Conservation (phyloP, 37 sponge, comb jelly and placozoan species). For the Beroe forskalii region DNA sequence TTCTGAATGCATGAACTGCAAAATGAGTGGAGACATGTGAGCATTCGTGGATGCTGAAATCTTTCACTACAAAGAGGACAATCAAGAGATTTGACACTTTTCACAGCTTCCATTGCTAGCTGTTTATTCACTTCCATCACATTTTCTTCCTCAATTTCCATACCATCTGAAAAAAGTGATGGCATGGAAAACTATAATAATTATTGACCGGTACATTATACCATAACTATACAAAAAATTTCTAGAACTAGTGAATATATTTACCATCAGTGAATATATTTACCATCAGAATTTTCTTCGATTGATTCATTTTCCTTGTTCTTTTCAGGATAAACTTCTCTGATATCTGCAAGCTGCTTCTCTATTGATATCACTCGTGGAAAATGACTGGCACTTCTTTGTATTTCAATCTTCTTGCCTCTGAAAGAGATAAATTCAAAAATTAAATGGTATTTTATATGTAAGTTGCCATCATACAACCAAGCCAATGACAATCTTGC, state of each 20-base stretch:
- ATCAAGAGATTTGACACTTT: constrained; percentile 4
- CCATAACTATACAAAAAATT: too few species aligned
- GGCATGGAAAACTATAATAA: too few species aligned
- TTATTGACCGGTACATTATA: too few species aligned
- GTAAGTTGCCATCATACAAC: too few species aligned
- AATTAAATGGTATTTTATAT: too few species aligned
- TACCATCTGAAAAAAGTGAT: constrained; percentile 7
- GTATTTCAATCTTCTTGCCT: neutral
- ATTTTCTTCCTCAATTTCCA: constrained; percentile 38
- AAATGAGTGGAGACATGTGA: constrained; percentile 2
- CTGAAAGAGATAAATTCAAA: too few species aligned
- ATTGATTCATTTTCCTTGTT: neutral
- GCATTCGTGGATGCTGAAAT: constrained; percentile 27
- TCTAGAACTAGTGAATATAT: too few species aligned
- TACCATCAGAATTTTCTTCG: constrained; percentile 1
- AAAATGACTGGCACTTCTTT: neutral
- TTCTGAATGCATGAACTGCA: constrained; percentile 52
- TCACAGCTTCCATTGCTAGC: neutral
- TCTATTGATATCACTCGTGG: constrained; percentile 24
- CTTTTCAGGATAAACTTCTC: neutral
- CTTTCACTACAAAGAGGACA: constrained; percentile 39
- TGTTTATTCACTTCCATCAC: constrained; percentile 35
- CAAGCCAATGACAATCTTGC: too few species aligned
- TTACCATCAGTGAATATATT: neutral
- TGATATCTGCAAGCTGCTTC: neutral